Evolutionary conservation across 2,888 invertebrate species (phyloP).

Genomic region (Orchesellides sinensis): DNA sequence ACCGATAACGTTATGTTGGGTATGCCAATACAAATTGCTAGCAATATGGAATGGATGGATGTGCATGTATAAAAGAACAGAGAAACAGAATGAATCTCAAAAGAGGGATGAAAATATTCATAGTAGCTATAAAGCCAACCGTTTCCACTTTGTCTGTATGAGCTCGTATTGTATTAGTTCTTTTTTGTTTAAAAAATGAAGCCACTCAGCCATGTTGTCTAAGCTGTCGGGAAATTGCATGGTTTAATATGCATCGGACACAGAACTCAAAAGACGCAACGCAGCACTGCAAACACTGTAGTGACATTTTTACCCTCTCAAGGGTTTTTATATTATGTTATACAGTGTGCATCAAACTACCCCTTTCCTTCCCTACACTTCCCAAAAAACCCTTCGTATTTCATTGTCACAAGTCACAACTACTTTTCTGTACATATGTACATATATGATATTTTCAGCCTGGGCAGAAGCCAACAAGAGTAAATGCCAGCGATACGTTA

Average conservation of each 20-base stretch:
- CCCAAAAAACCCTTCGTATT: not conserved
- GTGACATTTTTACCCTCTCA: slow-evolving; percentile 41
- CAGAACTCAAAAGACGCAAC: slow-evolving; percentile 10
- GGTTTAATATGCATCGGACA: slow-evolving; percentile 59
- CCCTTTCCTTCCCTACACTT: slow-evolving; percentile 20
- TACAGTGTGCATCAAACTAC: slow-evolving; percentile 19
- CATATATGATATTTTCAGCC: not conserved
- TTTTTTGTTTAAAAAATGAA: slow-evolving; percentile 36
- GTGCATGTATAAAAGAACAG: not conserved
- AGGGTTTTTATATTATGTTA: slow-evolving; percentile 38
- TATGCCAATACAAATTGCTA: too few species aligned
- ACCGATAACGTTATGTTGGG: too few species aligned
- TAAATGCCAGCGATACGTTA: not conserved
- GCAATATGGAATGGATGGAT: too few species aligned
- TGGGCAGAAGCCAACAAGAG: not conserved
- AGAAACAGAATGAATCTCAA: slow-evolving; percentile 38
- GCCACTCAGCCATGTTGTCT: slow-evolving; percentile 56
- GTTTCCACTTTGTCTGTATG: slow-evolving; percentile 29
- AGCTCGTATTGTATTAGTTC: not conserved
- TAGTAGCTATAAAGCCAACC: slow-evolving; percentile 46
- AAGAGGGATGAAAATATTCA: slow-evolving; percentile 47
- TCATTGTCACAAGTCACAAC: not conserved
- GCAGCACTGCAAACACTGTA: not conserved
- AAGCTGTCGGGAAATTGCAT: slow-evolving; percentile 62
- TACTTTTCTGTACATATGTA: not conserved